A percentile compares a stretch with the other conserved stretches of the same genome.
These are phyloP conservation scores for Phylloscopus trochiloides DNA, from an alignment of 2,113 vertebrate genomes.

Conservation along the genomic window DNA sequence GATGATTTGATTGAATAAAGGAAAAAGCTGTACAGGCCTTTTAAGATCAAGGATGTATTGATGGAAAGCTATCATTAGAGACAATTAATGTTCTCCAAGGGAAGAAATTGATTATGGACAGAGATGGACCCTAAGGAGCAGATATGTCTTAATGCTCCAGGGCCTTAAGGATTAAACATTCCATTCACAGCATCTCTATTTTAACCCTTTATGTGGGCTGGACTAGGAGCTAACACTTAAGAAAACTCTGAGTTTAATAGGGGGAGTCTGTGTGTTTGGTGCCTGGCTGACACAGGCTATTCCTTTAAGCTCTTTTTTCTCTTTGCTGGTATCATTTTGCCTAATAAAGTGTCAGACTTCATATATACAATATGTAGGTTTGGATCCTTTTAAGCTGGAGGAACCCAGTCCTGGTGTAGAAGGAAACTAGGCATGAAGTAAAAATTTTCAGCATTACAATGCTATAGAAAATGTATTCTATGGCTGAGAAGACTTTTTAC, in stretches of 20 bases:
- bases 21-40: constrained; percentile 83
- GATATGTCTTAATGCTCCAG: constrained; percentile 81
- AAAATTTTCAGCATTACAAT: background rate
- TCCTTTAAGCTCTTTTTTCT: background rate
- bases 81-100: constrained; percentile 90
- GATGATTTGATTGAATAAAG: constrained; percentile 95
- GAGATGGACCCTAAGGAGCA: constrained; percentile 84
- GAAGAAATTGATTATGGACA: constrained; percentile 92
- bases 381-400: background rate
- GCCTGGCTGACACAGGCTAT: background rate
- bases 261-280: background rate
- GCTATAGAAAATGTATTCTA: background rate
- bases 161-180: constrained; percentile 80
- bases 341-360: background rate
- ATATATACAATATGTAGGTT: background rate
- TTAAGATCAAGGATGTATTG: constrained; percentile 92
- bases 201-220: constrained; percentile 75
- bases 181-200: constrained; percentile 76
- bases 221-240: background rate
- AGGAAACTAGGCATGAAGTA: background rate
- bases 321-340: background rate
- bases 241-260: background rate
- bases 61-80: constrained; percentile 96
- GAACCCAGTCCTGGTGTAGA: background rate
- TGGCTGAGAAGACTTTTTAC: background rate